Base-by-base conservation (phyloP, 2,888 invertebrate species). In the Microplitis deprimator region DNA sequence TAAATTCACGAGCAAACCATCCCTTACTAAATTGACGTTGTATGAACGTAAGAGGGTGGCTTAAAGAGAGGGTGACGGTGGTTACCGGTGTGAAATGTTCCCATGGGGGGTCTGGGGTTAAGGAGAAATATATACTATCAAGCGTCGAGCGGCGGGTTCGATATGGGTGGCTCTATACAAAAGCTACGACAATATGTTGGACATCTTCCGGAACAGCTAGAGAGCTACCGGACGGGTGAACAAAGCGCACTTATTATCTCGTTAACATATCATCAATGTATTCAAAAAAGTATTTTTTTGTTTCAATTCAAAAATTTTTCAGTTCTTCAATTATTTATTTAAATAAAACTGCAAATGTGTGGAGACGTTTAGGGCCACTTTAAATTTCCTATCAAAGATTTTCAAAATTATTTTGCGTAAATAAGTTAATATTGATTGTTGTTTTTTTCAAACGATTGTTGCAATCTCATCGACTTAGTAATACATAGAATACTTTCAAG, bases 51-150 rank as follows among this genome's bases (percentile, higher is more conserved):
- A 81, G 86, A 85, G 85, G 82, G 83, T 79, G 79, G 78, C 69
- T 72, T 75, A 78, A 79, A 79, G 77, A 74, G 71, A 60, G 77
- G 77, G 73, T 67, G 77, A 75, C 72, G 83, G 89, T 86, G 89
- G 89, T 89, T 89, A 88, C 89, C 89, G 89, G 89, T 88, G 89
- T 89, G 89, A 89, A 89, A 89, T 89, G 86, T 89, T 89, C 89
- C 89, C 89, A 89, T 89, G 89, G 88, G 89, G 89, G 89, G 87
- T 78, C 79, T 74, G 65, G 73, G 68, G 71, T 62, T 62, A 62
- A 17, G 62, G 62, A 17, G 20, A 62, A 62, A 20, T 62, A 75
- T 68, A 73, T 74, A 61, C 50, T 50, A 50, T 50, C 8, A 50
- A 13, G 50, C 50, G 50, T 50, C 10, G 5, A 50, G 13, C 13